Percentiles rank a stretch among this genome's conserved stretches.
These are phyloP conservation scores for Mechanitis messenoides DNA, from an alignment of 2,888 invertebrate species.

Conservation along the genomic window DNA sequence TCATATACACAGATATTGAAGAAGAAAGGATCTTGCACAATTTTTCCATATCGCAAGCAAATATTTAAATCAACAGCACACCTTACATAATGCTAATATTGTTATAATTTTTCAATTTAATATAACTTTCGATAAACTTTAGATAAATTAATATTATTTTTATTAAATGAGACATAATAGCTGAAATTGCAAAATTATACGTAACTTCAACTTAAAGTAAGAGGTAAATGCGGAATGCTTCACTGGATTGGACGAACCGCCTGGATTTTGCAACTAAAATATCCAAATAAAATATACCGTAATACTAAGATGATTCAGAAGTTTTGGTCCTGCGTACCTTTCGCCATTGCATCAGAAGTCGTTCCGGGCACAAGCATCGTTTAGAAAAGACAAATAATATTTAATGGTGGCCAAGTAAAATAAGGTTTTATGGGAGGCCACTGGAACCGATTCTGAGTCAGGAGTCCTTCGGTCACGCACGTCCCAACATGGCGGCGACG, in stretches of 20 bases:
- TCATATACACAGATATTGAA: slow-evolving; percentile 15
- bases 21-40: slow-evolving; percentile 20
- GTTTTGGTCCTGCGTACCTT: slow-evolving; percentile 14
- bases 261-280: neutral
- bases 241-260: neutral
- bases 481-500: slow-evolving; percentile 79
- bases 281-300: slow-evolving; percentile 5
- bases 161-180: no score
- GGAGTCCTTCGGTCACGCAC: slow-evolving; percentile 74
- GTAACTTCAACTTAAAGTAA: neutral
- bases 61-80: slow-evolving; percentile 1
- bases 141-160: no score
- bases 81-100: neutral
- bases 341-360: slow-evolving; percentile 11
- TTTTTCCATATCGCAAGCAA: slow-evolving; percentile 11
- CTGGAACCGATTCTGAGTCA: slow-evolving; percentile 45
- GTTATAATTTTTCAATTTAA: neutral
- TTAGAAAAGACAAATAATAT: slow-evolving; percentile 4
- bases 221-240: neutral
- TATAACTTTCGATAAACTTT: no score
- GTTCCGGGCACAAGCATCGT: slow-evolving; percentile 5
- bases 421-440: slow-evolving; percentile 19
- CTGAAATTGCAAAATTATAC: no score
- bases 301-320: slow-evolving; percentile 7
- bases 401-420: neutral